A percentile compares a stretch with the other conserved stretches of the same genome.
These are phyloP conservation scores for Exocentrus adspersus DNA, from an alignment of 2,888 invertebrate species.

Conservation along the genomic window DNA sequence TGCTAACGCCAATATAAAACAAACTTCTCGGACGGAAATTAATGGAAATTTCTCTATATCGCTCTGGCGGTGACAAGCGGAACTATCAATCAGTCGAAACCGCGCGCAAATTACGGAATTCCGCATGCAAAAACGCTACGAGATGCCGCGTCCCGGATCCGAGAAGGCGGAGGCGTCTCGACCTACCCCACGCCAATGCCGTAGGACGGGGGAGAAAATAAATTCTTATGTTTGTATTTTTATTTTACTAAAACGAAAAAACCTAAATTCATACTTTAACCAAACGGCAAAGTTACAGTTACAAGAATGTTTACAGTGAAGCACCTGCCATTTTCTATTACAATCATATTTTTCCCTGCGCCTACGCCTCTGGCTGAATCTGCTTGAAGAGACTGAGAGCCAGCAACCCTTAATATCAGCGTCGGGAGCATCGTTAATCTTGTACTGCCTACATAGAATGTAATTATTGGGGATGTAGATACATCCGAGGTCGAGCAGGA, in stretches of 20 bases:
- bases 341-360: not conserved
- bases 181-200: no score
- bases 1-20: slow-evolving; percentile 32
- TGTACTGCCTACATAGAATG: slow-evolving; percentile 63
- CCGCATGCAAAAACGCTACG: slow-evolving; percentile 51
- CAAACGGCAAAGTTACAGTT: no score
- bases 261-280: no score
- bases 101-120: slow-evolving; percentile 62
- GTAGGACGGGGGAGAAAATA: no score
- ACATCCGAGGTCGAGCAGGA: slow-evolving; percentile 31
- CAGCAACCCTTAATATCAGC: slow-evolving; percentile 64
- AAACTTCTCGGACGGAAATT: slow-evolving; percentile 53
- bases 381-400: slow-evolving; percentile 36
- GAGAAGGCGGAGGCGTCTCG: slow-evolving; percentile 47
- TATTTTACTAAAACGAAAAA: no score
- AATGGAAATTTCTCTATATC: slow-evolving; percentile 65
- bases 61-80: slow-evolving; percentile 61
- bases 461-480: slow-evolving; percentile 62
- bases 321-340: no score
- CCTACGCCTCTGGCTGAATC: no score
- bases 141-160: slow-evolving; percentile 57
- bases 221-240: no score
- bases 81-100: slow-evolving; percentile 64
- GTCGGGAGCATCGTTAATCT: slow-evolving; percentile 64
- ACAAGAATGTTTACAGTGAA: no score